These are phyloP conservation scores for Pseudachorutes palmiensis DNA, from an alignment of 1,140 invertebrate species.

Conservation along the genomic window DNA sequence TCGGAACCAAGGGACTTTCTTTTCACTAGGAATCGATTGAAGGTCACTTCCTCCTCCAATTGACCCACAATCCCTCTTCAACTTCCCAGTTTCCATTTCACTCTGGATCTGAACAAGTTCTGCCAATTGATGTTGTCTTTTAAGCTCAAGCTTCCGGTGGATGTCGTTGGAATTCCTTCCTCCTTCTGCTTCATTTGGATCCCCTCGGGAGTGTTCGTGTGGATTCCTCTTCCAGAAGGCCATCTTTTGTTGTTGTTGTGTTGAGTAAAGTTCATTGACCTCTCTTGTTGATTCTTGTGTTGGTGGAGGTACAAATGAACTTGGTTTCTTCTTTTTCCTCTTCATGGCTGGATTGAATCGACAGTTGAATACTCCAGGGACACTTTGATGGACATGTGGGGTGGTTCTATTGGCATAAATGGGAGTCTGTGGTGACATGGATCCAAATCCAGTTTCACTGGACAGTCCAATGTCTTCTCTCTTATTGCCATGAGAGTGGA, in stretches of 20 bases:
- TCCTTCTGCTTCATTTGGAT: too few relatives aligned
- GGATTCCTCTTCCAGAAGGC: conserved; percentile 41
- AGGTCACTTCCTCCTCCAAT: too few relatives aligned
- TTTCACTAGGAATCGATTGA: conserved; percentile 46
- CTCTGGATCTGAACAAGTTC: too few relatives aligned
- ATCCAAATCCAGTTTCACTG: too few relatives aligned
- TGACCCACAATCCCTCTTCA: too few relatives aligned
- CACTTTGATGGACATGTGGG: conserved; percentile 41
- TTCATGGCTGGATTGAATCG: conserved; percentile 68
- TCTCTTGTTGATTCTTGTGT: conserved; percentile 42
- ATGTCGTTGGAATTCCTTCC: too few relatives aligned
- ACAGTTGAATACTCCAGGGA: conserved; percentile 81
- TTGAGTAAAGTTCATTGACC: conserved; percentile 14
- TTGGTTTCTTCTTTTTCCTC: conserved; percentile 82
- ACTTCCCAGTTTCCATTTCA: too few relatives aligned
- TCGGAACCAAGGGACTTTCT: conserved; percentile 50
- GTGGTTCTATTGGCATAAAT: conserved; percentile 35
- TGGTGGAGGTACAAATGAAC: conserved; percentile 72
- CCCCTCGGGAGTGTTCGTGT: conserved; percentile 37
- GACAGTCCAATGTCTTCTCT: too few relatives aligned
- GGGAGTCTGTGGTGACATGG: too few relatives aligned
- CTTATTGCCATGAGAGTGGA: too few relatives aligned
- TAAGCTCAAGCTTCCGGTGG: too few relatives aligned
- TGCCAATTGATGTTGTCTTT: too few relatives aligned
- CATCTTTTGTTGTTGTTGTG: not conserved